A percentile compares a stretch with the other conserved stretches of the same genome.
Evolutionary conservation across 2,888 invertebrate genomes (phyloP).

Genomic region (Ochropleura plecta): DNA sequence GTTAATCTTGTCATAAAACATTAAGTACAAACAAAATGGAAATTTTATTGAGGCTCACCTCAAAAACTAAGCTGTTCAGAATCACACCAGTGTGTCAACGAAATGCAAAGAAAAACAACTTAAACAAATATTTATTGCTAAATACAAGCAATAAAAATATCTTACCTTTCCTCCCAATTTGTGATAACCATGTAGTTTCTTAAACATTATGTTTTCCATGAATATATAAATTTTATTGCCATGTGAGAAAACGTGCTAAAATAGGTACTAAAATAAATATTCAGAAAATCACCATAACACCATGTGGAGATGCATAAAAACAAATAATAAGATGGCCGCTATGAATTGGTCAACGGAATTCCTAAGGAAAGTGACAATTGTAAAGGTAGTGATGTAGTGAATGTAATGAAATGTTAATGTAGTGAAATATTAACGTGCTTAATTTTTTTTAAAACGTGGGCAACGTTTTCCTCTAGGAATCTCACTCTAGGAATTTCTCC

Average conservation of each 20-base stretch:
- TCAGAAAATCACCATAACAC: conserved; percentile 39
- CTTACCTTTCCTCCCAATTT: neutral
- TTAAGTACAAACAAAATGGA: neutral
- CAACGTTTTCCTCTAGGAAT: too few relatives aligned
- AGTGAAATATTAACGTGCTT: neutral
- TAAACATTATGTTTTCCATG: conserved; percentile 35
- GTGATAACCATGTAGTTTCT: neutral
- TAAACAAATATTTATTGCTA: neutral
- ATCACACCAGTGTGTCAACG: conserved; percentile 20
- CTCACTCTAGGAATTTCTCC: too few relatives aligned
- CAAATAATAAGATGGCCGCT: conserved; percentile 49
- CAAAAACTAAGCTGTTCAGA: conserved; percentile 17
- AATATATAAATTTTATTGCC: conserved; percentile 51
- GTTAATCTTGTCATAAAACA: neutral
- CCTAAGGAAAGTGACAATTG: conserved; percentile 61
- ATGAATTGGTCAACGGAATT: conserved; percentile 58
- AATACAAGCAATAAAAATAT: conserved; percentile 37
- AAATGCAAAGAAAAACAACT: conserved; percentile 9
- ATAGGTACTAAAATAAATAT: conserved; percentile 40
- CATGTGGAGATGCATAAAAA: conserved; percentile 53
- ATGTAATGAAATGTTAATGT: too few relatives aligned
- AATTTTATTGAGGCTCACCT: conserved; percentile 5
- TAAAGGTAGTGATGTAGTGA: neutral
- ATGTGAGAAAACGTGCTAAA: conserved; percentile 51
- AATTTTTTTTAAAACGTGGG: too few relatives aligned